Percentiles rank a stretch among this genome's conserved stretches.
Evolutionary conservation across 2,113 vertebrate genomes (phyloP).

Genomic region (Zapus hudsonius): DNA sequence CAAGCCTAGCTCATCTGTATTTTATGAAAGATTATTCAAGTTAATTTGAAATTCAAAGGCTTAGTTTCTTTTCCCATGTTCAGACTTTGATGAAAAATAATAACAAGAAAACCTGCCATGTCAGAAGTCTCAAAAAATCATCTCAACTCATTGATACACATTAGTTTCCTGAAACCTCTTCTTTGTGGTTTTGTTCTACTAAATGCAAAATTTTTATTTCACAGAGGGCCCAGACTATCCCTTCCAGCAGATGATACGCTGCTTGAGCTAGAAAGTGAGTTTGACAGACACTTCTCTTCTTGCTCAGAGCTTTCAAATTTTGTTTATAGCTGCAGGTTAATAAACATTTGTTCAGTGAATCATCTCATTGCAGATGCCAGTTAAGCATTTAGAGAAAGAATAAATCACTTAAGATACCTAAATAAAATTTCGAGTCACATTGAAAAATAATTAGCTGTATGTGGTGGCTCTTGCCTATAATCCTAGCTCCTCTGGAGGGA

Average conservation of each 20-base stretch:
- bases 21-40: constrained; percentile 6
- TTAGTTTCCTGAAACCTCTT: background rate
- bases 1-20: background rate
- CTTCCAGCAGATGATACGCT: background rate
- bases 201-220: constrained; percentile 25
- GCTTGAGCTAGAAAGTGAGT: background rate
- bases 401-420: background rate
- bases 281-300: background rate
- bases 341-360: background rate
- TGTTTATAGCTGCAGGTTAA: constrained; percentile 26
- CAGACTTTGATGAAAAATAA: constrained; percentile 1
- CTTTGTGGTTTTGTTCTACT: background rate
- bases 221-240: background rate
- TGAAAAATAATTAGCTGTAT: background rate
- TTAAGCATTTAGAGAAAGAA: constrained; percentile 14
- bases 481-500: background rate
- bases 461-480: background rate
- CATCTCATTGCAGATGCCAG: background rate
- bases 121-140: background rate
- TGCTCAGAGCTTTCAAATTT: background rate
- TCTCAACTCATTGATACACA: background rate
- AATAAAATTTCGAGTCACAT: constrained; percentile 7
- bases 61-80: background rate
- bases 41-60: constrained; percentile 45
- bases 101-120: background rate